Evolutionary conservation across 2,888 invertebrate species (phyloP), one percentile per base, ranked within the genome.

Genomic region (Mimachlamys varia): DNA sequence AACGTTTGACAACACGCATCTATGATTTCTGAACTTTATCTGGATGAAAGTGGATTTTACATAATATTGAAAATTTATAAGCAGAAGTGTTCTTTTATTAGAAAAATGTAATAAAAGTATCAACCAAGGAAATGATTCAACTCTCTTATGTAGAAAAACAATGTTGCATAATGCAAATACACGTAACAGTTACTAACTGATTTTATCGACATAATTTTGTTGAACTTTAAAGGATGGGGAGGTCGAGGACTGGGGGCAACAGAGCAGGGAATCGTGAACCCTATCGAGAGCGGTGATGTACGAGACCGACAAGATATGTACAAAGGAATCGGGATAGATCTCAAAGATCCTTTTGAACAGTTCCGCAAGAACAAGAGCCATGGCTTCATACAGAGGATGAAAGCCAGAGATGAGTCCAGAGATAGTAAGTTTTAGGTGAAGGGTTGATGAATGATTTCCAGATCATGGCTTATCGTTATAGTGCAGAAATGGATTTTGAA

Each of bases 211-310:
- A 58, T 19, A 10, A 58, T n/a, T 7, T 22, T 58, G 44, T 88
- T 33, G 58, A 89, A 27, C 15, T 55, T 89, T 91, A 15, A 89
- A 96, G 97, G 99, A 4, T 99, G 99, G 99, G 98, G 98, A 92
- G 99, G 99, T 76, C 98, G 98, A 87, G 99, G 99, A 15, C 97
- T 99, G 17, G 99, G 99, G 33, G 98, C 98, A 0, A 98, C 99
- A 91, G 99, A 99, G 93, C 99, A 99, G 97, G 99, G 99, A 92
- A 99, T 99, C 92, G 98, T 99, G 92, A 98, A 99, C 93, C 99
- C 99, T 0, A 99, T 99, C 94, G 98, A 98, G 89, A 99, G 98
- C 0, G 98, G 98, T 94, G 98, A 96, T 98, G 96, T 97, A 37
- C 97, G 99, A 17, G 99, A 99, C 96, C 98, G 98, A 93, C 98